Conservation (phyloP, 2,888 invertebrate species). For the Eristalis pertinax region DNA sequence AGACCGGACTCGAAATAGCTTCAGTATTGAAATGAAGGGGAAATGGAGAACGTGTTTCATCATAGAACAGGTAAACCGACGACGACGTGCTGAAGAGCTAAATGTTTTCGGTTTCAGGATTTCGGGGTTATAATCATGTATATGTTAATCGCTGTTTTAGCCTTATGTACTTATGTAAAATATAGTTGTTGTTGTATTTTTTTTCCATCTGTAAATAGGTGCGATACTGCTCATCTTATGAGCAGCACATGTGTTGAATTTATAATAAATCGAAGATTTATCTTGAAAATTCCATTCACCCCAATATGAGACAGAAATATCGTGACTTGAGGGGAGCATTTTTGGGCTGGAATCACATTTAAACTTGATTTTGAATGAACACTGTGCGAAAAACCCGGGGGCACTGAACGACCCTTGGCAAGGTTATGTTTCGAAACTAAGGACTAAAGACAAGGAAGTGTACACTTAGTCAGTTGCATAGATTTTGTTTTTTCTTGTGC, state of each 20-base stretch:
- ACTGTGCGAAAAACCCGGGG: not conserved
- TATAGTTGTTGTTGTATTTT: not conserved
- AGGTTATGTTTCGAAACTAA: not conserved
- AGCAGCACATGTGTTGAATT: constrained; percentile 10
- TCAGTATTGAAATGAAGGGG: not conserved
- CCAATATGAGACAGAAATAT: not conserved
- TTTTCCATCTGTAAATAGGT: not conserved
- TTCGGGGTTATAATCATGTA: constrained; percentile 44
- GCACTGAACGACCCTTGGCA: not conserved
- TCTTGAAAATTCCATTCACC: constrained; percentile 10
- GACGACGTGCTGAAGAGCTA: not conserved
- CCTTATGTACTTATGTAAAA: not conserved
- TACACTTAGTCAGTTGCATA: too few relatives aligned
- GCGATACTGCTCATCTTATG: not conserved
- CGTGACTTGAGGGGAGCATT: not conserved
- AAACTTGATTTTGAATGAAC: not conserved
- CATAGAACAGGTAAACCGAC: constrained; percentile 39
- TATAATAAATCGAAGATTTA: constrained; percentile 14
- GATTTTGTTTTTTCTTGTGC: too few relatives aligned
- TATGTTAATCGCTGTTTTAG: constrained; percentile 34
- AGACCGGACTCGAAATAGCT: constrained; percentile 15
- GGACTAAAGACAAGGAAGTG: too few relatives aligned
- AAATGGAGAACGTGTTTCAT: constrained; percentile 56
- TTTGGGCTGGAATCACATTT: not conserved
- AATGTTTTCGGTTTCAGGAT: constrained; percentile 19